Conservation (phyloP, 2,797 vertebrate genomes). For the Danio tinwini region DNA sequence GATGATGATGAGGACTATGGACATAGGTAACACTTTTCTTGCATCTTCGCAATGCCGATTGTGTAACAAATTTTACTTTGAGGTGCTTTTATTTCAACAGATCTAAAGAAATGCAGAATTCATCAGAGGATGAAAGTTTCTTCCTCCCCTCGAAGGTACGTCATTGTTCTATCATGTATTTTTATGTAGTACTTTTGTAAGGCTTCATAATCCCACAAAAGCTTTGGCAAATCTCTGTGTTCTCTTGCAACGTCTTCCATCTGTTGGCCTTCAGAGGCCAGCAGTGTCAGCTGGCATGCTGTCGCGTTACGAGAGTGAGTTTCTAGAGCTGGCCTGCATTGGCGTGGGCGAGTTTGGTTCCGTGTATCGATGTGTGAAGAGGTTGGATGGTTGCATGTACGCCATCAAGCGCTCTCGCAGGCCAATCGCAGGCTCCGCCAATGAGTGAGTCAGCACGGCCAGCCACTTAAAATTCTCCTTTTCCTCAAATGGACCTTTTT, state of each 20-base stretch:
- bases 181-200: not conserved
- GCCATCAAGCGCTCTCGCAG: constrained; percentile 93
- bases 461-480: no score
- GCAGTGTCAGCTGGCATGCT: constrained; percentile 87
- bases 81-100: constrained; percentile 60
- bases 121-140: constrained; percentile 80
- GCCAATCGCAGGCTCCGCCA: constrained; percentile 85
- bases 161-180: not conserved
- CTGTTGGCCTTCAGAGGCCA: constrained; percentile 79
- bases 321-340: constrained; percentile 91
- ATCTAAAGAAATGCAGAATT: constrained; percentile 75
- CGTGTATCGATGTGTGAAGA: constrained; percentile 96
- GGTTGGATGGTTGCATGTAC: constrained; percentile 95
- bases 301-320: constrained; percentile 95
- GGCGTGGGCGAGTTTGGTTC: constrained; percentile 93
- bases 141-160: constrained; percentile 82
- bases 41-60: not conserved
- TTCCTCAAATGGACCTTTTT: no score
- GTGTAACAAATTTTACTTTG: not conserved
- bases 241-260: constrained; percentile 62
- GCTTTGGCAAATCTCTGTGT: constrained; percentile 38
- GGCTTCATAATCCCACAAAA: constrained; percentile 13
- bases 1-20: constrained; percentile 71
- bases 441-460: constrained; percentile 87
- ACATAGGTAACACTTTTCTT: constrained; percentile 64